Evolutionary conservation across 2,113 vertebrate species (phyloP).

Genomic region (Elanoides forficatus): DNA sequence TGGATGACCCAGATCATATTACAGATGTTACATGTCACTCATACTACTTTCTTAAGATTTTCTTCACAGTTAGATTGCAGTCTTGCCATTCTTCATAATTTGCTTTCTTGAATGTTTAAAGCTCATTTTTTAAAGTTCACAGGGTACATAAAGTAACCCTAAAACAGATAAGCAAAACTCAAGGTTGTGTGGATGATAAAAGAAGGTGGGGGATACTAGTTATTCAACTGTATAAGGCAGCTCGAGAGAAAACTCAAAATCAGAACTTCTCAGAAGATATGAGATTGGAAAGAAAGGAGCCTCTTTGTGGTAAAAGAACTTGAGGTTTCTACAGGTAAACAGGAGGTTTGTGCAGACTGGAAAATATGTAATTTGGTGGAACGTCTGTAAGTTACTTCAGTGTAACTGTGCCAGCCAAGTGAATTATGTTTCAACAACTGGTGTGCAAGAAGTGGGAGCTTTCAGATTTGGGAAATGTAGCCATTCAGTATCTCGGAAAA

Average conservation of each 20-base stretch:
- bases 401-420: neutral
- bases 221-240: neutral
- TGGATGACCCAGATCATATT: neutral
- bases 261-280: neutral
- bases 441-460: neutral
- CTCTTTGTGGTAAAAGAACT: neutral
- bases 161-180: neutral
- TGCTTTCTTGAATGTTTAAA: neutral
- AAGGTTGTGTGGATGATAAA: neutral
- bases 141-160: neutral
- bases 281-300: neutral
- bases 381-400: neutral
- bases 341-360: neutral
- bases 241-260: neutral
- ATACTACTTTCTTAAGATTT: neutral
- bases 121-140: neutral
- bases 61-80: neutral
- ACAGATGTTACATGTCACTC: neutral
- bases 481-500: neutral
- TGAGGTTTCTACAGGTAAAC: neutral
- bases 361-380: neutral
- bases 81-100: neutral
- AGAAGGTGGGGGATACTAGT: neutral
- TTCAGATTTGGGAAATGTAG: neutral
- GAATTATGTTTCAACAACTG: neutral